These are phyloP conservation scores for Lissonota sp. DNA, from an alignment of 2,888 invertebrate genomes.

Conservation along the genomic window DNA sequence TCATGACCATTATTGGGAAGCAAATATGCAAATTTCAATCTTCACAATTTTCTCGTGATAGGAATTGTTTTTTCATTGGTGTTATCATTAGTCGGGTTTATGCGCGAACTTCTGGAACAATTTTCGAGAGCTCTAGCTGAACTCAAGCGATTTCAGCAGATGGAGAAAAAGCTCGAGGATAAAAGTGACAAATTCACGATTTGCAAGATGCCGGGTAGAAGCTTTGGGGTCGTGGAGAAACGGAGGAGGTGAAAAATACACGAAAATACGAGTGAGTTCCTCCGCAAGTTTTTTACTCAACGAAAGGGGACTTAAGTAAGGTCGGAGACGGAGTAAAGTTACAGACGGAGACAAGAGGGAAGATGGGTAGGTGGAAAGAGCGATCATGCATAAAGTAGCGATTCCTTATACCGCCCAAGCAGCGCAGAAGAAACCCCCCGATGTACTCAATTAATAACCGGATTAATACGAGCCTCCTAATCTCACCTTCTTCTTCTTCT, in stretches of 20 bases:
- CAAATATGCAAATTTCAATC: no score
- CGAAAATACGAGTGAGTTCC: constrained; percentile 27
- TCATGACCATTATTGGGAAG: no score
- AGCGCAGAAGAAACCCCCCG: constrained; percentile 53
- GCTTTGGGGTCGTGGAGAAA: constrained; percentile 16
- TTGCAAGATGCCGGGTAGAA: constrained; percentile 64
- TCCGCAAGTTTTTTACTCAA: constrained; percentile 11
- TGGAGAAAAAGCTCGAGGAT: constrained; percentile 29
- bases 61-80: no score
- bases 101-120: constrained; percentile 3
- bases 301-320: constrained; percentile 41
- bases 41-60: no score
- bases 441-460: constrained; percentile 74
- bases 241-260: constrained; percentile 29
- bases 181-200: constrained; percentile 70
- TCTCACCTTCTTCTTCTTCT: constrained; percentile 53
- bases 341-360: constrained; percentile 17
- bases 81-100: not conserved
- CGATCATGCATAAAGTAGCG: constrained; percentile 54
- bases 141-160: constrained; percentile 11
- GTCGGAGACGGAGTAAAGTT: constrained; percentile 6
- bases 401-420: constrained; percentile 66
- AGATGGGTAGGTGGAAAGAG: constrained; percentile 20
- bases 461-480: constrained; percentile 72
- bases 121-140: not conserved